Evolutionary conservation across 2,113 vertebrate species (phyloP).

Genomic region (Erythrocercus mccallii): DNA sequence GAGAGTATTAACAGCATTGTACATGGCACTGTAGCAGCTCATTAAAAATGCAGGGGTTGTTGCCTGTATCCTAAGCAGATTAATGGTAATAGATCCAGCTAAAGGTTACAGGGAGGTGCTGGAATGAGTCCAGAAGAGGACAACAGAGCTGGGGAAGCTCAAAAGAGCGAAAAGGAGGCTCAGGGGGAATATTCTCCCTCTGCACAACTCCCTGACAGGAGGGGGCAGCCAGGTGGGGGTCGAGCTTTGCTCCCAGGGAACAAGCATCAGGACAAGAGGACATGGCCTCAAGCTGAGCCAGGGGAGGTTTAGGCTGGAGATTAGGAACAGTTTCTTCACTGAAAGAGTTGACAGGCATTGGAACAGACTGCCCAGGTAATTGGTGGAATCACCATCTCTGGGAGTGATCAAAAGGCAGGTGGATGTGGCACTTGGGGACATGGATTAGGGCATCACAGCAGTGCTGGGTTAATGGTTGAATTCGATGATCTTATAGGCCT

Average conservation of each 20-base stretch:
- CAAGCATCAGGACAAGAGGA: not conserved
- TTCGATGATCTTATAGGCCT: not conserved
- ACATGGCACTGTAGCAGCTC: not conserved
- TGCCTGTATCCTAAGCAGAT: not conserved
- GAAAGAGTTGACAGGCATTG: not conserved
- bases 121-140: not conserved
- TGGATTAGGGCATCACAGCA: not conserved
- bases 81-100: not conserved
- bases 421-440: not conserved
- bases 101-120: not conserved
- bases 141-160: not conserved
- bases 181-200: rapidly evolving
- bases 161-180: not conserved
- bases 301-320: not conserved
- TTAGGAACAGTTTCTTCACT: not conserved
- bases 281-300: not conserved
- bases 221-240: not conserved
- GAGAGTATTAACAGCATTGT: not conserved
- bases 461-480: not conserved
- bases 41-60: not conserved
- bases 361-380: not conserved
- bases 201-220: not conserved
- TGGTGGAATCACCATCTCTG: not conserved
- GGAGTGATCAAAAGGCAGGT: not conserved
- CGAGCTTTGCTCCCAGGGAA: rapidly evolving